Evolutionary conservation across 2,113 vertebrate genomes (phyloP).

Genomic region (Labrus mixtus): DNA sequence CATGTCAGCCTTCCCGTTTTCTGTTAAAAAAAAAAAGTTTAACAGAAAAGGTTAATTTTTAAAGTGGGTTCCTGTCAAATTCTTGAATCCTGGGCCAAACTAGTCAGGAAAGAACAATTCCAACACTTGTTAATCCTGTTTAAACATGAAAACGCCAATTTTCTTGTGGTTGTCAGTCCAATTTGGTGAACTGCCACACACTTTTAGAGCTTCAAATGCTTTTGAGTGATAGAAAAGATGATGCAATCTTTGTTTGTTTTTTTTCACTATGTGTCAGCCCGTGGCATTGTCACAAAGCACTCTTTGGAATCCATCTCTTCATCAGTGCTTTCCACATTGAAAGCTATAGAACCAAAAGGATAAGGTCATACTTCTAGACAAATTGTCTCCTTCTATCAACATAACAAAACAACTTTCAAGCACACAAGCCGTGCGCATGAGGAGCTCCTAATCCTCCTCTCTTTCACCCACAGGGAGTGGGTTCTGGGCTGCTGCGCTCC

Average conservation of each 20-base stretch:
- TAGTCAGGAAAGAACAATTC: conserved; percentile 26
- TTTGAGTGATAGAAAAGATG: conserved; percentile 61
- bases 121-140: conserved; percentile 38
- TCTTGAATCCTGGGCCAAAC: conserved; percentile 14
- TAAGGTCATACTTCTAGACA: conserved; percentile 52
- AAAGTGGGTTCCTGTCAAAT: background rate
- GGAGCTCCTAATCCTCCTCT: conserved; percentile 45
- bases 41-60: background rate
- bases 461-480: conserved; percentile 32
- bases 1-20: background rate
- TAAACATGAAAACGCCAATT: conserved; percentile 29
- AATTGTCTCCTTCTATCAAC: conserved; percentile 64
- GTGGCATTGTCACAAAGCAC: conserved; percentile 55
- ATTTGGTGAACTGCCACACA: conserved; percentile 41
- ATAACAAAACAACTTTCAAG: conserved; percentile 41
- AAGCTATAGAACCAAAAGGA: conserved; percentile 35
- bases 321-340: conserved; percentile 41
- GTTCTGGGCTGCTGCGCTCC: conserved; percentile 50
- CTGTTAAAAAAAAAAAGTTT: background rate
- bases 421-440: conserved; percentile 16
- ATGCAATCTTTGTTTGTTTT: conserved; percentile 58
- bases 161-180: conserved; percentile 41
- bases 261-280: conserved; percentile 45
- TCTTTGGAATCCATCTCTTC: conserved; percentile 58
- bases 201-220: conserved; percentile 53